Evolutionary conservation across 2,888 invertebrate species (phyloP), one percentile per base, ranked within the genome.

Genomic region (Drosophila macrothrix): DNA sequence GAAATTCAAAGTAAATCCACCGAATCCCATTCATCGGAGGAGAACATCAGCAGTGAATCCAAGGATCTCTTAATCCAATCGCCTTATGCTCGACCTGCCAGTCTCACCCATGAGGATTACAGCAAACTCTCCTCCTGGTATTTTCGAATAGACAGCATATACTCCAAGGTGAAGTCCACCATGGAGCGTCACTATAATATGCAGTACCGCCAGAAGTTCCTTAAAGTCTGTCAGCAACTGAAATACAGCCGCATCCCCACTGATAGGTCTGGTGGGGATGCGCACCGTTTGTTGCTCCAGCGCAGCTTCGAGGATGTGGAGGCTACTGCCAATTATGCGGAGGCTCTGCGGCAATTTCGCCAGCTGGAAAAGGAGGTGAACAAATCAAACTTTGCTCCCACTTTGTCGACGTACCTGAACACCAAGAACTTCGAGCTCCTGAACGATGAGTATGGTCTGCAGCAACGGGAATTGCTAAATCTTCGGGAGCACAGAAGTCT

Each of bases 81-180:
- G n/a, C 58, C 7, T n/a, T 19, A 55, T 9, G 39, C 53, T 25
- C 64, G 63, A 14, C 39, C 67, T 1, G 28, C 39, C 10, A 67
- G 58, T n/a, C 70, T 75, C 2, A 78, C 80, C 3, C 65, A 62
- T 3, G 74, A 73, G 19, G 84, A 89, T 33, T 77, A 77, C 56
- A 80, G 75, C 43, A 76, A 76, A 25, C 69, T 90, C 14, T 83
- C 75, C 22, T 49, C 64, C 19, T 90, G 91, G 90, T 91, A 91
- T 41, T 63, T 55, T 14, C 80, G 83, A 41, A 88, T 91, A 19
- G 90, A 90, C 41, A 55, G 61, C 31, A 73, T 73, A n/a, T 81
- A 80, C 10, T 31, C 37, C 1, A 73, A 75, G 12, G 80, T 83
- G 3, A 79, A 82, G 22, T 16, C 46, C 1, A 61, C 70, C 56